Evolutionary conservation across 2,113 vertebrate species (phyloP).

Genomic region (Todiramphus chloris): DNA sequence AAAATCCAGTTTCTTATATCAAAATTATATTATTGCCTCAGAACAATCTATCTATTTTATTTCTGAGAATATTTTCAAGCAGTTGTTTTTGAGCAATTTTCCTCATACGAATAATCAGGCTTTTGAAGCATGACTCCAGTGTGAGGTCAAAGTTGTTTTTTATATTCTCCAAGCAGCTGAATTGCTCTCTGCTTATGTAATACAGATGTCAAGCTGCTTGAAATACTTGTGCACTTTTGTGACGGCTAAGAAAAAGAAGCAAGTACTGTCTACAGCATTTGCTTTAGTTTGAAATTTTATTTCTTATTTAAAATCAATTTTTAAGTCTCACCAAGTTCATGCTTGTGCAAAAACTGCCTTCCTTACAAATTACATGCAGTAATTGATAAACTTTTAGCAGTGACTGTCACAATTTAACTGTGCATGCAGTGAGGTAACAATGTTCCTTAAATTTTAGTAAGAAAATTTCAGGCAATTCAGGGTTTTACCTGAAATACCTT

Average conservation of each 20-base stretch:
- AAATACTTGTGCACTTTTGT: conserved; percentile 52
- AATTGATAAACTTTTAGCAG: background rate
- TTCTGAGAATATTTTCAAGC: conserved; percentile 55
- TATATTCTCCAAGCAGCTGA: conserved; percentile 60
- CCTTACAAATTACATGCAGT: background rate
- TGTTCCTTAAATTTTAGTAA: background rate
- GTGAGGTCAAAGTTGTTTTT: conserved; percentile 72
- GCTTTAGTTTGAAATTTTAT: background rate
- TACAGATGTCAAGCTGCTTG: conserved; percentile 67
- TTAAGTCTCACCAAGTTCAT: background rate
- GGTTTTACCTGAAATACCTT: background rate
- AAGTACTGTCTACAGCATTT: background rate
- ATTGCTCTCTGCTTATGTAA: conserved; percentile 71
- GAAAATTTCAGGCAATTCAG: background rate
- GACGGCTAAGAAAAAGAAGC: conserved; percentile 29
- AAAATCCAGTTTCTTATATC: background rate
- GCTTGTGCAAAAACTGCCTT: background rate
- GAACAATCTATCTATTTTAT: conserved; percentile 61
- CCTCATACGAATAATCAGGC: conserved; percentile 53
- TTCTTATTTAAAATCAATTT: background rate
- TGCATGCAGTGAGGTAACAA: background rate
- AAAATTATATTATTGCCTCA: conserved; percentile 22
- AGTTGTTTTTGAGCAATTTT: conserved; percentile 57
- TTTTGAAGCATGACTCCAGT: conserved; percentile 61
- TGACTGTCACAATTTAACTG: background rate